Percentiles rank a stretch among this genome's conserved stretches.
phyloP scores from a whole-genome alignment of 2,113 vertebrate species.

The Pristiophorus japonicus region DNA sequence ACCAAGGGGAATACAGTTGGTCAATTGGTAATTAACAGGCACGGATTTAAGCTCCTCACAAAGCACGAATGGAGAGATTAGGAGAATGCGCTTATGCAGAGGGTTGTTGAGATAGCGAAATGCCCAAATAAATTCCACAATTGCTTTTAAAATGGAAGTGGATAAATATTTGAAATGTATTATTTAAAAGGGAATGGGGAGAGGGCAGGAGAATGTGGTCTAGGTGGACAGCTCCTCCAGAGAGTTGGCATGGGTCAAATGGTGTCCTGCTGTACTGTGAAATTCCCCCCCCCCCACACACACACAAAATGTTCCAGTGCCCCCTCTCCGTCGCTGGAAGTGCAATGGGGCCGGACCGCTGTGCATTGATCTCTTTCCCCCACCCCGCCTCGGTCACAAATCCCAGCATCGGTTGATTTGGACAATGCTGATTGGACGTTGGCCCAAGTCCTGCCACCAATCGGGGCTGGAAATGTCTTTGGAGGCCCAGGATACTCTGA shows the following conservation, averaged over 20 bases:
- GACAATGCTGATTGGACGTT: background rate
- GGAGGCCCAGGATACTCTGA: background rate
- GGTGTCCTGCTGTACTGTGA: background rate
- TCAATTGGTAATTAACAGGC: background rate
- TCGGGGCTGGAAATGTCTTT: background rate
- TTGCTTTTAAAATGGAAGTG: background rate
- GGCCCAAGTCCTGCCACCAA: background rate
- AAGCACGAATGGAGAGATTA: background rate
- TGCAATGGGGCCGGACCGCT: background rate
- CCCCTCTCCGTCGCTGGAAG: background rate
- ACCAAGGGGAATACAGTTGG: background rate
- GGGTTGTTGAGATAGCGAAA: background rate
- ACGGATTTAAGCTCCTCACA: background rate
- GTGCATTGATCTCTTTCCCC: no score
- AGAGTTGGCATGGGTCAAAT: background rate
- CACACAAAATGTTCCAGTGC: background rate
- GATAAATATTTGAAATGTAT: background rate
- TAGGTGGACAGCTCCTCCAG: no score
- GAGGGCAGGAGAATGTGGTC: background rate
- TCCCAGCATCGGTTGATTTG: background rate
- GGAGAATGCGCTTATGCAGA: background rate
- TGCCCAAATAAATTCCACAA: background rate
- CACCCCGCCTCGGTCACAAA: background rate
- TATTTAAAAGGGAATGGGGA: background rate
- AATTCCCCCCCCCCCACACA: no score